phyloP scores from a whole-genome alignment of 2,888 invertebrate species.

The Odiellus spinosus region DNA sequence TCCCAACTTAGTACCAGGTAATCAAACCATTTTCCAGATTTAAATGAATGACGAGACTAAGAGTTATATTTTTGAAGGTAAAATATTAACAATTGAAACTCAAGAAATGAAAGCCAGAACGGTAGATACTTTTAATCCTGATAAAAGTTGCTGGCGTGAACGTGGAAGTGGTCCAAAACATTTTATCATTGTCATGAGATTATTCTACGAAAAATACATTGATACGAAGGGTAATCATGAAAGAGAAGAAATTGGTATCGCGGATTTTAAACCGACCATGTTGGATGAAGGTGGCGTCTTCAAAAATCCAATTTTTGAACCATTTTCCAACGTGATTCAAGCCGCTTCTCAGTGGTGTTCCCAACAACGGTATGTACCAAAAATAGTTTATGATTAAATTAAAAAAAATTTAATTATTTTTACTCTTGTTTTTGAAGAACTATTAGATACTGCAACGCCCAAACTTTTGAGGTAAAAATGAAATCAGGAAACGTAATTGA shows the following conservation, averaged over 20 bases:
- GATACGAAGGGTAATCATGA: not conserved
- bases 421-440: not conserved
- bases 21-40: too few relatives aligned
- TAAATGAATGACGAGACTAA: too few relatives aligned
- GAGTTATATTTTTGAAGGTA: too few relatives aligned
- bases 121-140: constrained; percentile 9
- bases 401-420: too few relatives aligned
- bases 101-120: constrained; percentile 12
- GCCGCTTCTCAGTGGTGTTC: constrained; percentile 18
- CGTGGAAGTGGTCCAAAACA: constrained; percentile 1
- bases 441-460: constrained; percentile 17
- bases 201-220: constrained; percentile 12
- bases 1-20: constrained; percentile 11
- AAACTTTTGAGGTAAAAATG: constrained; percentile 18
- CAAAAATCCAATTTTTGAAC: constrained; percentile 14
- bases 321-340: constrained; percentile 13
- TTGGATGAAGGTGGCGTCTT: constrained; percentile 9
- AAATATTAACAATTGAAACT: constrained; percentile 14
- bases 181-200: constrained; percentile 11
- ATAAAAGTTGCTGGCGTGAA: constrained; percentile 10
- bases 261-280: constrained; percentile 8
- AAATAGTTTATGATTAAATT: too few relatives aligned
- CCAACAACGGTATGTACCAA: constrained; percentile 8
- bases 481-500: constrained; percentile 8
- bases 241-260: constrained; percentile 17